phyloP scores from a whole-genome alignment of 2,113 vertebrate genomes.

The Aix galericulata region DNA sequence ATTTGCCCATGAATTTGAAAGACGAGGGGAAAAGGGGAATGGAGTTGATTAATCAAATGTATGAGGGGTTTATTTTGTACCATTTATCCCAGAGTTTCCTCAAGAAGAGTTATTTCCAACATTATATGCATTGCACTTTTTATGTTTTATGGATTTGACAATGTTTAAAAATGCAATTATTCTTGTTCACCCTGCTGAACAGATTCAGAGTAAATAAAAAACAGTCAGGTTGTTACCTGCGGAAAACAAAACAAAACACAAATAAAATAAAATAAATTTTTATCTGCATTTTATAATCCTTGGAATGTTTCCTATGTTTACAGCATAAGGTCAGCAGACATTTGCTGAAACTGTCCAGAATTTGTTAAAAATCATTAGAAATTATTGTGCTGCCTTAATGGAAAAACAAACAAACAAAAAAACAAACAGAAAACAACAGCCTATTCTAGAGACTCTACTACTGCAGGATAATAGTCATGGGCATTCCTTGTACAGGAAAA shows the following conservation, averaged over 20 bases:
- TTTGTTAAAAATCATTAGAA: neutral
- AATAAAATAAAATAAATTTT: neutral
- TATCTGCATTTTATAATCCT: neutral
- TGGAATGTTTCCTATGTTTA: neutral
- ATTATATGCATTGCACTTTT: neutral
- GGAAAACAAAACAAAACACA: neutral
- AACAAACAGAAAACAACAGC: neutral
- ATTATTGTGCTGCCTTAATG: neutral
- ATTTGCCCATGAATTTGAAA: slow-evolving; percentile 62
- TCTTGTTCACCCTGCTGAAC: neutral
- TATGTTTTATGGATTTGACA: neutral
- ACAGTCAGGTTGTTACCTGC: neutral
- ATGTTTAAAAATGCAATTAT: neutral
- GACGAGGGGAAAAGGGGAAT: slow-evolving; percentile 5
- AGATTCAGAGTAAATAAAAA: neutral
- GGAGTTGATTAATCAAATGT: slow-evolving; percentile 38
- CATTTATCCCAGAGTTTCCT: slow-evolving; percentile 2
- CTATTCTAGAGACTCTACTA: neutral
- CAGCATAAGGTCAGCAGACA: neutral
- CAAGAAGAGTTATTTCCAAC: neutral
- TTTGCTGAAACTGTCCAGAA: neutral
- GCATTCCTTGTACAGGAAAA: neutral
- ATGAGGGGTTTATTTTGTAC: slow-evolving; percentile 18
- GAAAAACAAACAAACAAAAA: neutral
- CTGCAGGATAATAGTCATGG: neutral